Evolutionary conservation across 2,888 invertebrate species (phyloP), one percentile per base, ranked within the genome.

Genomic region (Podabrus alpinus): DNA sequence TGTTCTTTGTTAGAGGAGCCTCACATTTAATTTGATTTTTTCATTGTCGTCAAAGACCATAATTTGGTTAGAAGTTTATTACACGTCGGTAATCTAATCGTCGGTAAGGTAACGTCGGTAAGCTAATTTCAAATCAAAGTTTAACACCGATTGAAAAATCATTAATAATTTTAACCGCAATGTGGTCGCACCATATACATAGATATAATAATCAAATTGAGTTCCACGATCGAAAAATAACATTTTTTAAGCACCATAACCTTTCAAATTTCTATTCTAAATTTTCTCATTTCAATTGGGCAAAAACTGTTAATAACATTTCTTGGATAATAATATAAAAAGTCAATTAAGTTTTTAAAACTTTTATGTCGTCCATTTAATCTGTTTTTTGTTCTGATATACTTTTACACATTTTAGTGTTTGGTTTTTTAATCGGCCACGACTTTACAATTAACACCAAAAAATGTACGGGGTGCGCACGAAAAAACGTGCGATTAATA

Each of bases 321-420:
- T 64, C 62, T 21, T 19, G 19, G 17, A 64, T 17, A 2, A 64
- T 17, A 2, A 13, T 19, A 21, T 21, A 64, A 64, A 64, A 64
- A 64, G 21, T 64, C 21, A 64, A 64, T 64, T 64, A 64, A 64
- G 62, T 64, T 64, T 64, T 64, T 64, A 13, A 45, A n/a, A 64
- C n/a, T 64, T 64, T 64, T 64, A 64, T 64, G 16, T 64, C 16
- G 62, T 64, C 19, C 45, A 45, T 45, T 45, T 45, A 45, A 64
- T 64, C 62, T 17, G n/a, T 64, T 64, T 64, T 62, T 64, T 64
- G n/a, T 19, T 64, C 21, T 9, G 62, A n/a, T 19, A 64, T 19
- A 15, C n/a, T 64, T 64, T 17, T 64, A 19, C 62, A 64, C 17
- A 64, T 64, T 64, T 19, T 9, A 64, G n/a, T 45, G 45, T 64